Conservation (phyloP, 1,140 invertebrate species). For the Acromyrmex charruanus region DNA sequence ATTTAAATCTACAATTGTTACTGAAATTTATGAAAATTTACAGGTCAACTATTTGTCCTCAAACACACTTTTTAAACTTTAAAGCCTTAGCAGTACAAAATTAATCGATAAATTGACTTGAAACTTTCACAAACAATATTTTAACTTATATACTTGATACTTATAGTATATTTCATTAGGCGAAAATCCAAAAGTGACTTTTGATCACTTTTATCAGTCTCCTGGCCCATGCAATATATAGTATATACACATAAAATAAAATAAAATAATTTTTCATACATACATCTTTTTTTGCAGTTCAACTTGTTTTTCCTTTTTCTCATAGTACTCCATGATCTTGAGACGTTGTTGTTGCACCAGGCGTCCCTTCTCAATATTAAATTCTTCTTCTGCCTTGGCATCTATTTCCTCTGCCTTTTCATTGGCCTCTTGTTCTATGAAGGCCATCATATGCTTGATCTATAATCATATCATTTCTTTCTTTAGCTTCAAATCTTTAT, state of each 20-base stretch:
- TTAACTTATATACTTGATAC: no score
- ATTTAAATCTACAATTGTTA: no score
- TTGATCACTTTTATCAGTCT: no score
- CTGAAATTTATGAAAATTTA: no score
- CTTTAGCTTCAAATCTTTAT: not conserved
- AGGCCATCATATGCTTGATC: constrained; percentile 99
- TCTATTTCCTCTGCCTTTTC: constrained; percentile 99
- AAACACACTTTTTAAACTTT: no score
- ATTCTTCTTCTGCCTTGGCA: constrained; percentile 99
- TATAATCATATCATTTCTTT: constrained; percentile 83
- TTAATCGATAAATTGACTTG: no score
- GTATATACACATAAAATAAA: not conserved
- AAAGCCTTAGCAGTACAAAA: no score
- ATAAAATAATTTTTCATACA: constrained; percentile 37
- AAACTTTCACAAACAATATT: no score
- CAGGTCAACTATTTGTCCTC: no score
- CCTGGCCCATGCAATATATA: not conserved
- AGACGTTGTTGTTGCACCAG: constrained; percentile 98
- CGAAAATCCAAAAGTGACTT: no score
- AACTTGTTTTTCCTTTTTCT: constrained; percentile 99
- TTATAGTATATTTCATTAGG: no score
- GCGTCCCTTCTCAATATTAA: constrained; percentile 99
- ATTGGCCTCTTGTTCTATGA: constrained; percentile 99
- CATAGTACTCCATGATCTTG: constrained; percentile 99
- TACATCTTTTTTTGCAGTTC: constrained; percentile 99